These are phyloP conservation scores for Drosophila arizonae DNA, from an alignment of 1,140 invertebrate species.

Conservation along the genomic window DNA sequence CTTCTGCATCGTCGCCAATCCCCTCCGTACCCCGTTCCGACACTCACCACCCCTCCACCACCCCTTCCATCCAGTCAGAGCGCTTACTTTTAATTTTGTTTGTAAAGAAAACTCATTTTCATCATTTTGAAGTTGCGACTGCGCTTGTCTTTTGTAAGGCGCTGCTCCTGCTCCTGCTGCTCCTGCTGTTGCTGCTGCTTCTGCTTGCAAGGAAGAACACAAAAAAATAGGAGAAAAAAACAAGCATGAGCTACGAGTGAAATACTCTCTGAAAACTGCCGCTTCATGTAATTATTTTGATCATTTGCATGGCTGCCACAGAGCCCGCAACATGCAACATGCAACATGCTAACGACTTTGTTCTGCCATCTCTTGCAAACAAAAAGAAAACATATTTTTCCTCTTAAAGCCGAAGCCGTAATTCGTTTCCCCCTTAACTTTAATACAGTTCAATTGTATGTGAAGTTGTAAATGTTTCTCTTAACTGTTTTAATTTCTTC, in stretches of 20 bases:
- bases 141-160: constrained; percentile 71
- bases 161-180: background rate
- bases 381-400: background rate
- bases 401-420: constrained; percentile 5
- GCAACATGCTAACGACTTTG: constrained; percentile 54
- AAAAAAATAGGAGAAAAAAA: constrained; percentile 1
- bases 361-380: constrained; percentile 41
- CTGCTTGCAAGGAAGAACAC: constrained; percentile 9
- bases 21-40: background rate
- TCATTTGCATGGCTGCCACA: constrained; percentile 71
- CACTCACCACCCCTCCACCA: background rate
- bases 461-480: too few species aligned
- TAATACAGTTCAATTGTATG: background rate
- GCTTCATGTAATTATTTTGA: constrained; percentile 81
- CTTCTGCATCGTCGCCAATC: constrained; percentile 17
- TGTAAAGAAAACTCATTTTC: constrained; percentile 82
- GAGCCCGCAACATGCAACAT: constrained; percentile 40
- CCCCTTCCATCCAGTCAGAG: constrained; percentile 11
- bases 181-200: background rate
- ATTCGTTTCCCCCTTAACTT: constrained; percentile 2
- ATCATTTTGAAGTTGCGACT: constrained; percentile 79
- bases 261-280: constrained; percentile 52
- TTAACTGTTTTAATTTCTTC: too few species aligned
- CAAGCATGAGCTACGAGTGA: constrained; percentile 15
- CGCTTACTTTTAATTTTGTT: constrained; percentile 79